Evolutionary conservation across 2,113 vertebrate genomes (phyloP).

Genomic region (Ailurus styani): DNA sequence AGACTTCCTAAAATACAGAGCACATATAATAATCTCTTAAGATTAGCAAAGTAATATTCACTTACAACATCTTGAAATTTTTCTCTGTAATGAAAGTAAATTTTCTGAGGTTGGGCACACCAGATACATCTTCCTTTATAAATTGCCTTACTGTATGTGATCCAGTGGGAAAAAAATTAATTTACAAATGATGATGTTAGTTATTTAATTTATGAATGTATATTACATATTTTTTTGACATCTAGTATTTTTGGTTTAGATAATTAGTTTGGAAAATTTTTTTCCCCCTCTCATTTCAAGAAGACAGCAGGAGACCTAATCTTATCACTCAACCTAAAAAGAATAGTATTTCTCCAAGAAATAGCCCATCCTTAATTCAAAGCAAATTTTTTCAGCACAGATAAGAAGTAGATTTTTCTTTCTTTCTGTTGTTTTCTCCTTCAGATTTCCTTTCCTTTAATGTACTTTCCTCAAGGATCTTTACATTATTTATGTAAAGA

Average conservation of each 20-base stretch:
- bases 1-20: background rate
- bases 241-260: background rate
- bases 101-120: background rate
- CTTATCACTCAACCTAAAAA: background rate
- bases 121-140: background rate
- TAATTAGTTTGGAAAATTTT: background rate
- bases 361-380: background rate
- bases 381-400: background rate
- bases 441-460: background rate
- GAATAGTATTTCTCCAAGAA: background rate
- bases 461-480: background rate
- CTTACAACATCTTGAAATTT: background rate
- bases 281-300: background rate
- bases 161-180: background rate
- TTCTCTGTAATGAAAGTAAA: background rate
- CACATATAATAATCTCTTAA: background rate
- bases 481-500: background rate
- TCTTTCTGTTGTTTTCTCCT: background rate
- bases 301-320: background rate
- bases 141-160: background rate
- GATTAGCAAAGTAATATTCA: background rate
- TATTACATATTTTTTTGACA: background rate
- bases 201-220: background rate
- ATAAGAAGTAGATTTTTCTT: background rate
- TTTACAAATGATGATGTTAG: background rate